These are phyloP conservation scores for Reinhardtius hippoglossoides DNA, from an alignment of 2,113 vertebrate species.

Conservation along the genomic window DNA sequence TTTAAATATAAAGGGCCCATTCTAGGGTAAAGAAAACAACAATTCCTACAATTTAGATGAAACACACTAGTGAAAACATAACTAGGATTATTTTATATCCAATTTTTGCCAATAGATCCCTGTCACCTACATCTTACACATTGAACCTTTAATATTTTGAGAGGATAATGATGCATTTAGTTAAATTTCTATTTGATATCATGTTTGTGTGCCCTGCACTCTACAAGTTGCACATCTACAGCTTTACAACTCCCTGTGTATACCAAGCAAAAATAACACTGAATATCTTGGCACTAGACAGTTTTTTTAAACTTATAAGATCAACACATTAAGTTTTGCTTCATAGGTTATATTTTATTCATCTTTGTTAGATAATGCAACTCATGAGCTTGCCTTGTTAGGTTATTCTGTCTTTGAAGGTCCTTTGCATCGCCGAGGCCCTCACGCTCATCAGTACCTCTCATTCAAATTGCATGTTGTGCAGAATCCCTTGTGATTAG, in stretches of 20 bases:
- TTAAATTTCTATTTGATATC: not conserved
- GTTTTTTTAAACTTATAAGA: conserved; percentile 1
- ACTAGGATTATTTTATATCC: no score
- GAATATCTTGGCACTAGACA: not conserved
- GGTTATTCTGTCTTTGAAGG: conserved; percentile 41
- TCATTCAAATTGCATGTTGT: conserved; percentile 61
- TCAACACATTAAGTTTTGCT: conserved; percentile 14
- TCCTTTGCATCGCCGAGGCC: conserved; percentile 21
- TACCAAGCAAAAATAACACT: no score
- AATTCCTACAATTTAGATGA: no score
- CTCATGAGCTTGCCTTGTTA: conserved; percentile 32
- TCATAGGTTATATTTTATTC: conserved; percentile 19
- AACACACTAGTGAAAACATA: no score
- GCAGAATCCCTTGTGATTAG: conserved; percentile 50
- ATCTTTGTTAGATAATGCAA: conserved; percentile 13
- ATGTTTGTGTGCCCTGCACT: not conserved
- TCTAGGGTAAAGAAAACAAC: no score
- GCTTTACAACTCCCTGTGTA: no score
- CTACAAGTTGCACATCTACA: no score
- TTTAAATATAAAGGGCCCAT: no score
- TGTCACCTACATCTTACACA: no score
- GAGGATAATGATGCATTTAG: not conserved
- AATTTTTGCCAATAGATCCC: no score
- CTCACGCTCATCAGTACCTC: conserved; percentile 41
- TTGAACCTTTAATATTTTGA: not conserved